A percentile compares a stretch with the other conserved stretches of the same genome.
phyloP scores from a whole-genome alignment of 2,888 invertebrate genomes.

The Bursaphelenchus okinawaensis region DNA sequence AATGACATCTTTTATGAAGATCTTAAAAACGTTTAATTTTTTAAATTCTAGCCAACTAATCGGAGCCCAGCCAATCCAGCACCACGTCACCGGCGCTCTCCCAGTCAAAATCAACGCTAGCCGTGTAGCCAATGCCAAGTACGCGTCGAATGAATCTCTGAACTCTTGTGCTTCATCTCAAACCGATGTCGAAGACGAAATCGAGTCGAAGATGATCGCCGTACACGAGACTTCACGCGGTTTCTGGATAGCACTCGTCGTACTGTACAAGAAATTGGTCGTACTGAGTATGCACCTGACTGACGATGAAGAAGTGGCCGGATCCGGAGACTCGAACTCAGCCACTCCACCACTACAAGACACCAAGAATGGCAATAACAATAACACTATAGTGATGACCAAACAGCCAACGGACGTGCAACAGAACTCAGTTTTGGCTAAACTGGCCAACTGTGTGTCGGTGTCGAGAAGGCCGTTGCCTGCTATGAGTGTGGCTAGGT shows the following conservation, averaged over 20 bases:
- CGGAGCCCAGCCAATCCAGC: slow-evolving; percentile 33
- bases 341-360: slow-evolving; percentile 4
- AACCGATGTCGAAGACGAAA: slow-evolving; percentile 38
- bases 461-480: slow-evolving; percentile 59
- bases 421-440: slow-evolving; percentile 29
- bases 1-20: too few species aligned
- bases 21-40: too few species aligned
- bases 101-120: slow-evolving; percentile 43
- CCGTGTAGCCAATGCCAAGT: slow-evolving; percentile 33
- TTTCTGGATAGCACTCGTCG: slow-evolving; percentile 67
- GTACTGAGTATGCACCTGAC: slow-evolving; percentile 61
- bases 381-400: not conserved
- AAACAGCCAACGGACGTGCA: slow-evolving; percentile 15
- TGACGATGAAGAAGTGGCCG: slow-evolving; percentile 45
- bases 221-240: slow-evolving; percentile 49
- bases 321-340: slow-evolving; percentile 22
- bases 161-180: slow-evolving; percentile 23
- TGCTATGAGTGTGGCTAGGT: slow-evolving; percentile 68
- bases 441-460: slow-evolving; percentile 36
- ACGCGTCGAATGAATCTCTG: slow-evolving; percentile 29
- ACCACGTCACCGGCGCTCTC: slow-evolving; percentile 49
- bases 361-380: slow-evolving; percentile 9
- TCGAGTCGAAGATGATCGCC: slow-evolving; percentile 50
- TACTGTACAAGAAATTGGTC: slow-evolving; percentile 66
- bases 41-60: slow-evolving; percentile 28